Evolutionary conservation across 2,888 invertebrate genomes (phyloP).

Genomic region (Atherix ibis): DNA sequence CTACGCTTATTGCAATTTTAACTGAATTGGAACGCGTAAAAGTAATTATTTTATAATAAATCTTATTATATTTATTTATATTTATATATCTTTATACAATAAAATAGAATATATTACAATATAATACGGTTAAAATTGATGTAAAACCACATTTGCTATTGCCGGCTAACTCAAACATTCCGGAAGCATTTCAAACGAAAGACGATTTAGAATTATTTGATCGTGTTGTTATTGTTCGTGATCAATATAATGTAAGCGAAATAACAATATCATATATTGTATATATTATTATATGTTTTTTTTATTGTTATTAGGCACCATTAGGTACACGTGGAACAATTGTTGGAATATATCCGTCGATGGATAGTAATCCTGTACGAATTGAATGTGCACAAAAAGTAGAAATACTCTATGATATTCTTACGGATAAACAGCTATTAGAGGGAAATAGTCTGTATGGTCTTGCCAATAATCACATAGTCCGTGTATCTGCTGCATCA

Average conservation of each 20-base stretch:
- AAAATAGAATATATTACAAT: slow-evolving; percentile 22
- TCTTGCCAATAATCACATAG: slow-evolving; percentile 22
- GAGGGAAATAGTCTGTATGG: slow-evolving; percentile 37
- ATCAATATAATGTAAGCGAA: slow-evolving; percentile 46
- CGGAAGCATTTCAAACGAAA: slow-evolving; percentile 23
- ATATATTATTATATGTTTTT: slow-evolving; percentile 1
- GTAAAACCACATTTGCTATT: slow-evolving; percentile 61
- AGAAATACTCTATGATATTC: slow-evolving; percentile 54
- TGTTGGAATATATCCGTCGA: slow-evolving; percentile 43
- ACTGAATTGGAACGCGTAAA: slow-evolving; percentile 36
- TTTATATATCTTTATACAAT: not conserved
- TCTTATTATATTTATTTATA: slow-evolving; percentile 6
- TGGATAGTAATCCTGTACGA: slow-evolving; percentile 32
- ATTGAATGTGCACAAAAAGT: slow-evolving; percentile 36
- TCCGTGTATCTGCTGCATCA: slow-evolving; percentile 35
- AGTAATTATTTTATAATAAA: slow-evolving; percentile 27
- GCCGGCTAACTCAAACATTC: slow-evolving; percentile 39
- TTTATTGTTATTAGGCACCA: slow-evolving; percentile 37
- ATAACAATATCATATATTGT: not conserved
- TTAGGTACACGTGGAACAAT: slow-evolving; percentile 72
- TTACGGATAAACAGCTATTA: slow-evolving; percentile 63
- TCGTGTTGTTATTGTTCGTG: slow-evolving; percentile 64
- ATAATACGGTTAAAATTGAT: slow-evolving; percentile 49
- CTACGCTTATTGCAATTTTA: slow-evolving; percentile 35
- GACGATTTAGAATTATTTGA: slow-evolving; percentile 45